Conservation (phyloP, 2,113 vertebrate genomes). For the Amblyornis subalaris region DNA sequence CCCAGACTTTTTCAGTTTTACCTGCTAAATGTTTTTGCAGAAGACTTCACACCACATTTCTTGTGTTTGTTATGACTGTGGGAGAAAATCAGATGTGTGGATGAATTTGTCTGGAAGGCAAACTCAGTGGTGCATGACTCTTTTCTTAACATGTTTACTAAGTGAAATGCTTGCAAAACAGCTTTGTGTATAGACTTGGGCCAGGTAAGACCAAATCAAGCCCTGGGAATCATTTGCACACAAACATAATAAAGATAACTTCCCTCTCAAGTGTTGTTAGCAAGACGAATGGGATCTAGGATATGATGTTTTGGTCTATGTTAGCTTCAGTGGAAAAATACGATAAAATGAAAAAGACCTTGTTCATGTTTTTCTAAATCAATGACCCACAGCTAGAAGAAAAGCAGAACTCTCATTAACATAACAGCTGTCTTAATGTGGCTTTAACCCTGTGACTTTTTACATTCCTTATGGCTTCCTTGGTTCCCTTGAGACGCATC, state of each 20-base stretch:
- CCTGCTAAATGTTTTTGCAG: neutral
- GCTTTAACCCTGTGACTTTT: conserved; percentile 85
- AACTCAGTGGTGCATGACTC: neutral
- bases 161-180: neutral
- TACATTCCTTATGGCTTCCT: conserved; percentile 82
- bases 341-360: conserved; percentile 52
- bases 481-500: conserved; percentile 79
- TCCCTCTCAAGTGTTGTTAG: neutral
- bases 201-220: neutral
- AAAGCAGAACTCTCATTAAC: conserved; percentile 77
- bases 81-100: neutral
- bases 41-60: neutral
- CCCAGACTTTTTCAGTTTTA: neutral
- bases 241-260: neutral
- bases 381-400: conserved; percentile 72
- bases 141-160: neutral
- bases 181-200: neutral
- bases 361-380: conserved; percentile 71
- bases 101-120: conserved; percentile 29
- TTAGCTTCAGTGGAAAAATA: conserved; percentile 54
- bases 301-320: neutral
- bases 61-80: neutral
- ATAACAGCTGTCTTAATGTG: conserved; percentile 87
- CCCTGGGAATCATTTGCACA: neutral
- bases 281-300: neutral